phyloP scores from a whole-genome alignment of 2,113 vertebrate genomes.

The Cebus imitator region DNA sequence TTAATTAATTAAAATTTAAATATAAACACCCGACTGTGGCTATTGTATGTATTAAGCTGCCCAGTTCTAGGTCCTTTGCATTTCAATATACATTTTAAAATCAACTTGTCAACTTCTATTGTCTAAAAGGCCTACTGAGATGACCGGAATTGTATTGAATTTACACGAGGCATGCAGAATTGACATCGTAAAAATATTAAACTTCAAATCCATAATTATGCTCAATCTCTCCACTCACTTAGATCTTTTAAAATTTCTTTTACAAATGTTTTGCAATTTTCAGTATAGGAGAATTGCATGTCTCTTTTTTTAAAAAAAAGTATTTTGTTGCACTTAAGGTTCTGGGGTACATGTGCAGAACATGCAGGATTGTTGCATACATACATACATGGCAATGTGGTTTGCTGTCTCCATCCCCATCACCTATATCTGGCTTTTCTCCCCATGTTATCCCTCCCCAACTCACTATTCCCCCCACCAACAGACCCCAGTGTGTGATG shows the following conservation, averaged over 20 bases:
- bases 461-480: too few relatives aligned
- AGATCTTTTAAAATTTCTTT: neutral
- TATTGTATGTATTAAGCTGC: neutral
- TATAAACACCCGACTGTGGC: neutral
- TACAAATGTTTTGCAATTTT: neutral
- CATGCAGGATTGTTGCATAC: too few relatives aligned
- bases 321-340: too few relatives aligned
- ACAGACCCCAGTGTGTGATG: too few relatives aligned
- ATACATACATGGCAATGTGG: too few relatives aligned
- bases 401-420: too few relatives aligned
- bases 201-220: neutral
- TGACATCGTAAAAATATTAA: neutral
- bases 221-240: neutral
- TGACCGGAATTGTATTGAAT: neutral
- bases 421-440: too few relatives aligned
- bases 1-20: neutral
- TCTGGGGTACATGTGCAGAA: too few relatives aligned
- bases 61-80: neutral
- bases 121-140: neutral
- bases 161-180: neutral
- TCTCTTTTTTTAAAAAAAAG: neutral
- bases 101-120: neutral
- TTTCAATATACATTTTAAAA: neutral
- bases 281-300: neutral
- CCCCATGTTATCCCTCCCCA: too few relatives aligned